Percentiles rank a stretch among this genome's conserved stretches.
phyloP scores from a whole-genome alignment of 2,797 vertebrate species.

The Lophura swinhoii region DNA sequence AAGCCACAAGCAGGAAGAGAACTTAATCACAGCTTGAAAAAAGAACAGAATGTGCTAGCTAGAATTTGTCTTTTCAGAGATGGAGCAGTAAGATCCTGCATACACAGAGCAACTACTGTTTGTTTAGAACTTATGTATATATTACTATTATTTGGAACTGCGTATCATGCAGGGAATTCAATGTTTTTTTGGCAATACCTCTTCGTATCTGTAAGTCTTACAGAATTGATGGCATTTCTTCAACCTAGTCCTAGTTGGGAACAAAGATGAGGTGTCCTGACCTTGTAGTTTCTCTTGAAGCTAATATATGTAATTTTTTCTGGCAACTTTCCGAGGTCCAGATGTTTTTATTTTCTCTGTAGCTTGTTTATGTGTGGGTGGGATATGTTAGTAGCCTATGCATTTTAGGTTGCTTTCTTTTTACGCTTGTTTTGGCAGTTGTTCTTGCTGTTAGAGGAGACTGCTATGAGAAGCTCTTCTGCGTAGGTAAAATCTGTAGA shows the following conservation, averaged over 20 bases:
- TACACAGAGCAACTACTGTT: background rate
- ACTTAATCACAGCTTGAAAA: background rate
- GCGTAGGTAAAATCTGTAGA: background rate
- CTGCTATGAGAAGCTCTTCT: background rate
- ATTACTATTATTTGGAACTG: background rate
- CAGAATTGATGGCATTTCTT: background rate
- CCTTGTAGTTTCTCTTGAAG: background rate
- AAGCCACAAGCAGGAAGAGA: background rate
- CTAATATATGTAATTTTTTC: background rate
- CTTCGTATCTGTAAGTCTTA: background rate
- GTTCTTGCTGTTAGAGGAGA: background rate
- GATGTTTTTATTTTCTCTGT: conserved; percentile 48
- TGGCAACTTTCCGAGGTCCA: background rate
- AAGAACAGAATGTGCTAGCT: background rate
- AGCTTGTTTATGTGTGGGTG: background rate
- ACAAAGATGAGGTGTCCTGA: background rate
- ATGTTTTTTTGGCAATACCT: background rate
- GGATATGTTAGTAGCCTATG: background rate
- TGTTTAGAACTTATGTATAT: background rate
- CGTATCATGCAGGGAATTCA: background rate
- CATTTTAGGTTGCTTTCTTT: conserved; percentile 16
- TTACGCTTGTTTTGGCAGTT: conserved; percentile 28
- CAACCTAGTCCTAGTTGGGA: background rate
- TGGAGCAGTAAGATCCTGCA: background rate
- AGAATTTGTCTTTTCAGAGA: background rate